Conservation (phyloP, 2,113 vertebrate genomes). For the Drymodes brunneopygia region DNA sequence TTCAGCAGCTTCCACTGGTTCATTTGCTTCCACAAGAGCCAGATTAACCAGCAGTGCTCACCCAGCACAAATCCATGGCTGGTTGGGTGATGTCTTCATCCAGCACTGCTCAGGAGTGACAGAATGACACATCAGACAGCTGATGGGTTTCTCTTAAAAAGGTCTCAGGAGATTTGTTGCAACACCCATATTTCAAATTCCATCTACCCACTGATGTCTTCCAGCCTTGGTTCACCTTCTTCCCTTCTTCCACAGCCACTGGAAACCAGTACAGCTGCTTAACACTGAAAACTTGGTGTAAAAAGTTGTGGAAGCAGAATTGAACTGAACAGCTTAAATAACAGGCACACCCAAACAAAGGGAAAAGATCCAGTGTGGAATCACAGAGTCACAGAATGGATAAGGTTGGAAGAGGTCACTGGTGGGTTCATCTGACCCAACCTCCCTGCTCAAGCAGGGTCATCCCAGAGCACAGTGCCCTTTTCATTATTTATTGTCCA, state of each 20-base stretch:
- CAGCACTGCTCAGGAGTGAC: neutral
- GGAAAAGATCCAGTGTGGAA: neutral
- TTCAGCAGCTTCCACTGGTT: neutral
- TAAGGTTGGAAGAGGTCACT: neutral
- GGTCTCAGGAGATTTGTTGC: neutral
- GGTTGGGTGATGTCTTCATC: neutral
- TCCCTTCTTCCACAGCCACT: neutral
- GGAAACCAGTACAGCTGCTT: neutral
- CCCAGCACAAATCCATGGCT: neutral
- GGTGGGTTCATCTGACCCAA: neutral
- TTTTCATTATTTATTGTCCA: neutral
- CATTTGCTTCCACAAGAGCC: neutral
- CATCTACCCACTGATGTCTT: neutral
- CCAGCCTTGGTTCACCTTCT: neutral
- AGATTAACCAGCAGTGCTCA: neutral
- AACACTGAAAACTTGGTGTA: neutral
- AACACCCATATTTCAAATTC: neutral
- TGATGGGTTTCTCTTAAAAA: neutral
- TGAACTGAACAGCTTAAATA: neutral
- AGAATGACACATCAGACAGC: neutral
- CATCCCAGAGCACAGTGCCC: too few species aligned
- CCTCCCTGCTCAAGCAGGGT: neutral
- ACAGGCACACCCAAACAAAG: neutral
- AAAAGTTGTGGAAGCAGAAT: neutral
- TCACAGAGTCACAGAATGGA: neutral